Conservation (phyloP, 2,888 invertebrate species). For the Epinotia brunnichana region DNA sequence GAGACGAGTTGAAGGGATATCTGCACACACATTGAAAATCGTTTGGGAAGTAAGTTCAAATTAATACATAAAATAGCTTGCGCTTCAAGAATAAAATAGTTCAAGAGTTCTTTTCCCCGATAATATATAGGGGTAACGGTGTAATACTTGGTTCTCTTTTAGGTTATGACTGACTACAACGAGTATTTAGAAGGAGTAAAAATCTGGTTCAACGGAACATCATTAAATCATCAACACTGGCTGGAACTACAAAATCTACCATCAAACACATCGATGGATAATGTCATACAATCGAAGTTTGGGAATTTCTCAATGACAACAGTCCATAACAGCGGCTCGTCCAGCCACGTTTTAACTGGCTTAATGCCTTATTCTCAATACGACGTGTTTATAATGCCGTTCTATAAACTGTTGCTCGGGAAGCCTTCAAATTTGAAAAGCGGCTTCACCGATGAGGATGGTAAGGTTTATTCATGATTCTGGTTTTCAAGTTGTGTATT, state of each 20-base stretch:
- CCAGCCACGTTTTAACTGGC: slow-evolving; percentile 89
- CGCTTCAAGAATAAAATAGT: background rate
- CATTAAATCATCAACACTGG: slow-evolving; percentile 66
- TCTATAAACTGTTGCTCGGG: slow-evolving; percentile 93
- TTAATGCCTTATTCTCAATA: slow-evolving; percentile 94
- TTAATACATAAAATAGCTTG: slow-evolving; percentile 12
- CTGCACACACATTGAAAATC: slow-evolving; percentile 90
- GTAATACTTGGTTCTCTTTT: slow-evolving; percentile 50
- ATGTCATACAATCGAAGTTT: slow-evolving; percentile 68
- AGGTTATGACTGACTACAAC: slow-evolving; percentile 80
- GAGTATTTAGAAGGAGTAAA: slow-evolving; percentile 88
- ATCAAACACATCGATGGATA: slow-evolving; percentile 67
- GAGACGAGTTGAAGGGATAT: slow-evolving; percentile 86
- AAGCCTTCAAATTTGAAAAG: slow-evolving; percentile 95
- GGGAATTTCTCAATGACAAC: slow-evolving; percentile 88
- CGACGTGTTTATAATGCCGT: slow-evolving; percentile 96
- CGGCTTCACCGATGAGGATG: slow-evolving; percentile 94
- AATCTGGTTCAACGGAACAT: slow-evolving; percentile 83
- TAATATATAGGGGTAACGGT: background rate
- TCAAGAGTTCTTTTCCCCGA: background rate
- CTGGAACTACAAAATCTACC: slow-evolving; percentile 64
- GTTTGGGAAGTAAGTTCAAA: slow-evolving; percentile 89
- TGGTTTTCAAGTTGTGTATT: slow-evolving; percentile 19
- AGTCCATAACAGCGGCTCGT: slow-evolving; percentile 87
- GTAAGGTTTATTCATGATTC: slow-evolving; percentile 61